Evolutionary conservation across 35 echinoderm and acorn worm species (phyloP).

Genomic region (Apostichopus parvimensis): DNA sequence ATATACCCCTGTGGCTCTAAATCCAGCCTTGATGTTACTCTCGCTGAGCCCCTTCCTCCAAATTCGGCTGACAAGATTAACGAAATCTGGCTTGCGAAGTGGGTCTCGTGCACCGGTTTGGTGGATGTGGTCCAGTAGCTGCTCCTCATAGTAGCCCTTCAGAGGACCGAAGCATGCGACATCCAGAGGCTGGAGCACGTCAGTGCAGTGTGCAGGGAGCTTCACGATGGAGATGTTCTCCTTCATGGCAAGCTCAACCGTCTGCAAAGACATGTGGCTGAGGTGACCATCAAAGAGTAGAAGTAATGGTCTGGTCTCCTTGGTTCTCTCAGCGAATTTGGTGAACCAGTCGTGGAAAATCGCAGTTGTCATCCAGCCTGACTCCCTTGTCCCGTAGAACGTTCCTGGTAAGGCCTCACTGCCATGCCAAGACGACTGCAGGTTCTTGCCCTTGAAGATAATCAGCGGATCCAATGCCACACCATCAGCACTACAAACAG

Average conservation of each 20-base stretch:
- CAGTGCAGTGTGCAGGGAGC: too few relatives aligned
- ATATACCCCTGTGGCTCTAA: not conserved
- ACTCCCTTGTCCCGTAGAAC: too few relatives aligned
- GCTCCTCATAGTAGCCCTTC: not conserved
- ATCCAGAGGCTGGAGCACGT: not conserved
- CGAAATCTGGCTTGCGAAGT: not conserved
- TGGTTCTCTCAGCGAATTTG: too few relatives aligned
- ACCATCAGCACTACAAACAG: not conserved
- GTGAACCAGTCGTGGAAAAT: too few relatives aligned
- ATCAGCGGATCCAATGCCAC: not conserved
- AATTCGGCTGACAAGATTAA: not conserved
- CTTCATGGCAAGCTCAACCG: too few relatives aligned
- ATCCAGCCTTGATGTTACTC: not conserved
- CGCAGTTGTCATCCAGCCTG: too few relatives aligned
- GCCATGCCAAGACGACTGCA: not conserved
- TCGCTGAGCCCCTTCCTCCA: constrained; percentile 1
- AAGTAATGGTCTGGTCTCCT: too few relatives aligned
- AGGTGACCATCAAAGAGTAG: too few relatives aligned
- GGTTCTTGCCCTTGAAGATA: constrained; percentile 6
- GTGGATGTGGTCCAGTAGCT: not conserved
- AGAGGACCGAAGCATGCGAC: too few relatives aligned
- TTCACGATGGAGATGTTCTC: too few relatives aligned
- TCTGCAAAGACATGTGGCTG: too few relatives aligned
- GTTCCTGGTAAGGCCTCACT: not conserved
- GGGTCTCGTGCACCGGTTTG: not conserved